A percentile compares a stretch with the other conserved stretches of the same genome.
phyloP scores from a whole-genome alignment of 35 echinoderm and acorn worm genomes.

The Heliocidaris tuberculata region DNA sequence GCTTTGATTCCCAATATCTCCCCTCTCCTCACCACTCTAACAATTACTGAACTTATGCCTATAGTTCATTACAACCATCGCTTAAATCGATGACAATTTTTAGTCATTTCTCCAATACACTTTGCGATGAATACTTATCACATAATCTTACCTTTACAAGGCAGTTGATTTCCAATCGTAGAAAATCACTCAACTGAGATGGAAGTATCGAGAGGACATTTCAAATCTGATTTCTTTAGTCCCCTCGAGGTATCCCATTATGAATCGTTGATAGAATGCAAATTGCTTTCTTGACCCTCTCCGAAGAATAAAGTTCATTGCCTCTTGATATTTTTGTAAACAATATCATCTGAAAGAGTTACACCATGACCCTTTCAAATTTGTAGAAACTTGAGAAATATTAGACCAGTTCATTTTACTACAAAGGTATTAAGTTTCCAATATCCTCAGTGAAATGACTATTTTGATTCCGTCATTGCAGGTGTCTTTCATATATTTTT shows the following conservation, averaged over 20 bases:
- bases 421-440: not conserved
- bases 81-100: no score
- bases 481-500: no score
- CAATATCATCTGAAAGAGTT: not conserved
- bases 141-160: not conserved
- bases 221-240: not conserved
- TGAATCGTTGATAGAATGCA: not conserved
- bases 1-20: no score
- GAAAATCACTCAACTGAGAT: not conserved
- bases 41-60: no score
- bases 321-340: not conserved
- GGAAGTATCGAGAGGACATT: not conserved
- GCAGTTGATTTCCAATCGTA: not conserved
- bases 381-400: not conserved
- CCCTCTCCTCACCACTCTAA: no score
- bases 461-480: not conserved
- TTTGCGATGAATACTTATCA: not conserved
- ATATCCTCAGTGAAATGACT: not conserved
- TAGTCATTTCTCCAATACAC: not conserved
- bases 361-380: not conserved
- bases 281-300: not conserved
- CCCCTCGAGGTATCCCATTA: not conserved
- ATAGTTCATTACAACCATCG: no score
- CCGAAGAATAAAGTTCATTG: not conserved
- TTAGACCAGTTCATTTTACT: not conserved